Evolutionary conservation across 2,113 vertebrate genomes (phyloP), one percentile per base, ranked within the genome.

Genomic region (Erinaceus europaeus): DNA sequence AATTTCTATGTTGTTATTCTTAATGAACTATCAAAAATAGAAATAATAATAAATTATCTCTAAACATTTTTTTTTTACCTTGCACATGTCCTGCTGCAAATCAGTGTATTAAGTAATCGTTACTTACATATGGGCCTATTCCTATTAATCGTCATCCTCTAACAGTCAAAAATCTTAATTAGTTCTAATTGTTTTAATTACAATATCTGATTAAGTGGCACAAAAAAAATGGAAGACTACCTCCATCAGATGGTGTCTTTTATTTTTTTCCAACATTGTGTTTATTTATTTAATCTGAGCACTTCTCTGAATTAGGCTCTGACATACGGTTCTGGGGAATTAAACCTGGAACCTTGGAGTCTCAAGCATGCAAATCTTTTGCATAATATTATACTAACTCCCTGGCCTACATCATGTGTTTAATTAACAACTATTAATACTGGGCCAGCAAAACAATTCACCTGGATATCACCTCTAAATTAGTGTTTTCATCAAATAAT

Each of bases 401-500:
- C n/a, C n/a, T n/a, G n/a, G n/a, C n/a, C n/a, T n/a, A n/a, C n/a
- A n/a, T n/a, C n/a, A n/a, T n/a, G n/a, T n/a, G n/a, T n/a, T n/a
- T n/a, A n/a, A n/a, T n/a, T n/a, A n/a, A n/a, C n/a, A n/a, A n/a
- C n/a, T n/a, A n/a, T n/a, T n/a, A n/a, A n/a, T n/a, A n/a, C n/a
- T n/a, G n/a, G n/a, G n/a, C n/a, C n/a, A n/a, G n/a, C n/a, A n/a
- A n/a, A n/a, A n/a, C n/a, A n/a, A n/a, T n/a, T n/a, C n/a, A n/a
- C n/a, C n/a, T n/a, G 86, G 85, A 93, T 72, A 94, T 93, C n/a
- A 93, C 93, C 90, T 94, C 88, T 92, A 95, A 97, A 90, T 94
- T 96, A 97, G 97, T 96, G 96, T 97, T n/a, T 94, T 97, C 96
- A 96, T 97, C 97, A 97, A 97, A 96, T 96, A 86, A 96, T 97